A percentile compares a stretch with the other conserved stretches of the same genome.
phyloP scores from a whole-genome alignment of 2,113 vertebrate genomes.

The Limnothrissa miodon region DNA sequence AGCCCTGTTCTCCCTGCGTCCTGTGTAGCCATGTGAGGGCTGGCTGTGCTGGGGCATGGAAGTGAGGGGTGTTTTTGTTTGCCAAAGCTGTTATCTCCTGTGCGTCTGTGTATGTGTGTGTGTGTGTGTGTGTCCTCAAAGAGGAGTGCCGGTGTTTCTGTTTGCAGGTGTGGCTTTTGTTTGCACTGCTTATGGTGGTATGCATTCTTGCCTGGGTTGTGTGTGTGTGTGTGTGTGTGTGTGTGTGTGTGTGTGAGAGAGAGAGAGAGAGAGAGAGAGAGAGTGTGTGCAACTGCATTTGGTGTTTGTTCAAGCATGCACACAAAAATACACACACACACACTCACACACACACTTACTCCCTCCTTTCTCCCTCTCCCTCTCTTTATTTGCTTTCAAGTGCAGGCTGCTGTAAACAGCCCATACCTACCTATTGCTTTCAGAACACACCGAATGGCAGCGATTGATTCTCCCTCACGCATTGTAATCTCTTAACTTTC shows the following conservation, averaged over 20 bases:
- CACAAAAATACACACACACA: conserved; percentile 10
- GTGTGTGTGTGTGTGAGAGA: conserved; percentile 10
- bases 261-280: no score
- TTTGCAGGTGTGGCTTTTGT: conserved; percentile 7
- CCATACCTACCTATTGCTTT: conserved; percentile 32
- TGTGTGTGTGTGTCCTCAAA: neutral
- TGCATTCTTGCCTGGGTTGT: conserved; percentile 12
- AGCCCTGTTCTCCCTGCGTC: neutral
- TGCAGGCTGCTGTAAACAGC: conserved; percentile 50
- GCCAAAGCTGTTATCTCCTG: conserved; percentile 1
- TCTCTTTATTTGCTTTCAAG: conserved; percentile 37
- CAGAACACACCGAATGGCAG: conserved; percentile 56
- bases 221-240: conserved; percentile 18
- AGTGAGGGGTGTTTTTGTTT: conserved; percentile 25
- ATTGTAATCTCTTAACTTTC: conserved; percentile 64
- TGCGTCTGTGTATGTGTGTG: conserved; percentile 2
- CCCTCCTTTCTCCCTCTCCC: neutral
- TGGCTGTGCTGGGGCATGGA: conserved; percentile 7
- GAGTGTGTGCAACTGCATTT: neutral
- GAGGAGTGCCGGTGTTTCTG: neutral
- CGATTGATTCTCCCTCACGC: conserved; percentile 66
- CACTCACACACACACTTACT: conserved; percentile 25
- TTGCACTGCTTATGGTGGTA: conserved; percentile 24
- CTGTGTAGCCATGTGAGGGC: neutral
- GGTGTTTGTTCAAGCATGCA: neutral